Evolutionary conservation across 2,113 vertebrate genomes (phyloP), one percentile per base, ranked within the genome.

Genomic region (Eolophus roseicapilla): DNA sequence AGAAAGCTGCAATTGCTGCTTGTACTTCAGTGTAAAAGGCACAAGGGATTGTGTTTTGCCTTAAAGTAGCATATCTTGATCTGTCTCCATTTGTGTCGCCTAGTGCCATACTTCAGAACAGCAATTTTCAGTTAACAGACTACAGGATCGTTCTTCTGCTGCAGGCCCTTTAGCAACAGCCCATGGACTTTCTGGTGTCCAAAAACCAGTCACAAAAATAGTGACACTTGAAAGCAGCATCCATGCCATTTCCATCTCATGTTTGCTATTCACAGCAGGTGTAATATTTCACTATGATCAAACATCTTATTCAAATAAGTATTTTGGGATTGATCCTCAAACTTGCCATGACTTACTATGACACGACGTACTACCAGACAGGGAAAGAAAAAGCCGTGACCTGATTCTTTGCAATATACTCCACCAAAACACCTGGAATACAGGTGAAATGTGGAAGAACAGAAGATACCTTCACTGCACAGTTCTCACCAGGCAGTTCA

Each of bases 261-360:
- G 25, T 6, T 43, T 27, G 13, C 50, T 91, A 86, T 86, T 95
- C 95, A 90, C 77, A 82, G 88, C 59, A 76, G 7, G 6, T 69
- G 10, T 13, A 35, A 21, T n/a, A 39, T 76, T 87, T 50, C 64
- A 84, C 65, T 49, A 1, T 29, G 28, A 65, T 69, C 71, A 79
- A 88, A 67, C 7, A 25, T 2, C 15, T 33, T 41, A 44, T 76
- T 64, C 37, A 16, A 82, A 39, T 49, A 44, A 60, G 41, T 17
- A 18, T 49, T 86, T 71, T 31, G 65, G 41, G 47, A 64, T 35
- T 79, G 60, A 90, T 39, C 39, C 50, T 57, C 77, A 60, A 50
- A 29, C 9, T 44, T 47, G 15, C 10, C 28, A 59, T 0, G 0
- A 27, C 15, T 67, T 59, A 27, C 19, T 57, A 55, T 52, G 47